Base-by-base conservation (phyloP, 2,797 vertebrate species). In the Rhinella marina region DNA sequence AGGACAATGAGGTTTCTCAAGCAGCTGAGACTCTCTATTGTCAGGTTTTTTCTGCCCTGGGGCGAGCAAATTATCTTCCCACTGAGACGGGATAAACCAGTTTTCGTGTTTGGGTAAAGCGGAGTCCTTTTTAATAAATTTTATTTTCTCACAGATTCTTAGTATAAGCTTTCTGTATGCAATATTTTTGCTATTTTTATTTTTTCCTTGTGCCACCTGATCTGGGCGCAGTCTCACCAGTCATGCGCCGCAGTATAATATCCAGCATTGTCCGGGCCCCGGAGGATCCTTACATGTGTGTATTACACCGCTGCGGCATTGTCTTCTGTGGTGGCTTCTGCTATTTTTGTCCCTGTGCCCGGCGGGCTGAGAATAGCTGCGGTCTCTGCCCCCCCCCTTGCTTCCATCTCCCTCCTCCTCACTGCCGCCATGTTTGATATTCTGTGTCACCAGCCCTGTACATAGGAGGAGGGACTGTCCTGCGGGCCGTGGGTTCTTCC, bases 51-150 rank as follows among this genome's bases (percentile, higher is more conserved):
- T 79, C 25, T 84, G 73, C 82, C 64, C 82, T 52, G n/a, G 4
- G 27, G 82, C 32, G 66, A 41, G 25, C 9, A 59, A 41, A 88
- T 79, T 52, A 61, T 80, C 82, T 16, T 80, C 87, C 87, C 76
- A 88, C 82, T 32, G 29, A 25, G 83, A 85, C 87, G 50, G 82
- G 87, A 84, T 62, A 7, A 54, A 85, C 87, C 32, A 76, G 87
- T 85, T 88, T 70, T 23, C 41, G 41, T 76, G 79, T 56, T 75
- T 82, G 61, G 59, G 54, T 83, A 68, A 87, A 82, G 81, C 52
- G 8, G 56, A 64, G 79, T 75, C 86, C 11, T 75, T 82, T 76
- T 73, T 57, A 56, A 70, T 16, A 68, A 27, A 48, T 64, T 78
- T 87, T 61, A 11, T 62, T 62, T 81, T 62, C 16, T 77, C 16